phyloP scores from a whole-genome alignment of 2,888 invertebrate genomes.

The Ptychoptera contaminata region DNA sequence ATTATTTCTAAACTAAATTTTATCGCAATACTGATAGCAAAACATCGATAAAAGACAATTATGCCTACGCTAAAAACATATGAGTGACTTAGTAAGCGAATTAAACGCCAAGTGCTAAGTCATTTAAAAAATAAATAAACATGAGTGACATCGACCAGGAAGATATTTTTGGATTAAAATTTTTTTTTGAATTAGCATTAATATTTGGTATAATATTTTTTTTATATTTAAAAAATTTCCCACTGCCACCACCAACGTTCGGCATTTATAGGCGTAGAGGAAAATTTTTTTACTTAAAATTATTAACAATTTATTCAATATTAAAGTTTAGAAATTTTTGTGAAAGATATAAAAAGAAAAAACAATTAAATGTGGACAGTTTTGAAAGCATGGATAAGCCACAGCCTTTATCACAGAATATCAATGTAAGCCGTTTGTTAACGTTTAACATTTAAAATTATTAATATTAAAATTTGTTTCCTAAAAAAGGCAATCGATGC shows the following conservation, averaged over 20 bases:
- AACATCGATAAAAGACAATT: too few species aligned
- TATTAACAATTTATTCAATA: constrained; percentile 31
- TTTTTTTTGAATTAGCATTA: too few species aligned
- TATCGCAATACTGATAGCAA: too few species aligned
- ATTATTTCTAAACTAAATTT: too few species aligned
- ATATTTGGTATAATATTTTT: neutral
- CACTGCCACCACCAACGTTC: constrained; percentile 26
- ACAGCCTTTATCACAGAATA: constrained; percentile 36
- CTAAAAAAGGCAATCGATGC: constrained; percentile 47
- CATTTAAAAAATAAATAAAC: too few species aligned
- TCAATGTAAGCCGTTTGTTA: constrained; percentile 26
- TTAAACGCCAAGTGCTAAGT: too few species aligned
- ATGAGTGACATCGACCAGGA: too few species aligned
- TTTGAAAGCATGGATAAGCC: constrained; percentile 37
- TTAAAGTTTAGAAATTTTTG: constrained; percentile 14
- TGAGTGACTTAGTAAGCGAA: too few species aligned
- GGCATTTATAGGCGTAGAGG: constrained; percentile 37
- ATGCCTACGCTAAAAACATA: too few species aligned
- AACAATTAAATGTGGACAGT: constrained; percentile 12
- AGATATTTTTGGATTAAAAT: too few species aligned
- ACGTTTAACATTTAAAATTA: neutral
- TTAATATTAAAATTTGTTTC: constrained; percentile 2
- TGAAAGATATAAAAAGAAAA: neutral
- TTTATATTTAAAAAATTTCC: neutral
- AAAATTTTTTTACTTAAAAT: constrained; percentile 36